These are phyloP conservation scores for Agrilus cyanescens DNA, from an alignment of 2,888 invertebrate genomes.

Conservation along the genomic window DNA sequence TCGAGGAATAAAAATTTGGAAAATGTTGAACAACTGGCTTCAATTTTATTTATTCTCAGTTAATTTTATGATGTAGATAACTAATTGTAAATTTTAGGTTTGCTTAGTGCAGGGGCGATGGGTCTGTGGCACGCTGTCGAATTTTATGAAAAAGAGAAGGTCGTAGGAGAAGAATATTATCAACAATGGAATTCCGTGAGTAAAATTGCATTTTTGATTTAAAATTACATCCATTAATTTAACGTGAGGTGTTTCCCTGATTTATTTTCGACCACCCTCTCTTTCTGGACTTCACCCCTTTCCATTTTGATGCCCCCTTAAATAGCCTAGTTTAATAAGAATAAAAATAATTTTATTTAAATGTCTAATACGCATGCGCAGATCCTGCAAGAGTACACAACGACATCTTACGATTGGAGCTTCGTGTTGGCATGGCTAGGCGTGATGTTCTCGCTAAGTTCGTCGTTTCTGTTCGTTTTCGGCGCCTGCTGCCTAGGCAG, in stretches of 20 bases:
- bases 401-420: constrained; percentile 73
- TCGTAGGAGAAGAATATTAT: constrained; percentile 84
- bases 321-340: no score
- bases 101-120: constrained; percentile 88
- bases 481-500: constrained; percentile 66
- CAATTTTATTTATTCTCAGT: no score
- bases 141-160: constrained; percentile 89
- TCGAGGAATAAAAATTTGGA: background rate
- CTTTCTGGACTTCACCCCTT: no score
- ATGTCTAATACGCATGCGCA: constrained; percentile 23
- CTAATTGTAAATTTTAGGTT: constrained; percentile 44
- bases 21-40: background rate
- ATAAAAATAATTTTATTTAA: no score
- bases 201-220: constrained; percentile 23
- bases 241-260: no score
- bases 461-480: constrained; percentile 67
- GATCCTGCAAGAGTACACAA: constrained; percentile 62
- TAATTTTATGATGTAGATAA: background rate
- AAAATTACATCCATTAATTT: constrained; percentile 3
- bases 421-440: constrained; percentile 77
- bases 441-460: constrained; percentile 61
- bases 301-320: no score
- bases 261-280: no score
- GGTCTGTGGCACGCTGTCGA: constrained; percentile 93
- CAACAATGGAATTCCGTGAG: constrained; percentile 86